Base-by-base conservation (phyloP, 2,113 vertebrate genomes). In the Dendrocopos noguchii region DNA sequence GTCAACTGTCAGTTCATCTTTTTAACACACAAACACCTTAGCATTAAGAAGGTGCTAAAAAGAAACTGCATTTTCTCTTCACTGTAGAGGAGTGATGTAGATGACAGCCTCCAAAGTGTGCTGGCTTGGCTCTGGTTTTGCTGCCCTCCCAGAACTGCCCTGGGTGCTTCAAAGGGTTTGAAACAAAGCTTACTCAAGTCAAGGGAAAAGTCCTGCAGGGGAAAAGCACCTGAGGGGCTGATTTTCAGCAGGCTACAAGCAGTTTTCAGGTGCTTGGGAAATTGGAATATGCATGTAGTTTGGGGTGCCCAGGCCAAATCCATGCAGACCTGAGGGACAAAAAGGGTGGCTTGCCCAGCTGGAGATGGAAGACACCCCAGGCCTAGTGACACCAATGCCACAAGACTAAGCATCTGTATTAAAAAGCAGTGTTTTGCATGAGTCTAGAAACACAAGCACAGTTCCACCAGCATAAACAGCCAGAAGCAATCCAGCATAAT, bases 31-130 rank as follows among this genome's bases (percentile, higher is more conserved):
- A 73, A 90, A 47, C 63, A 55, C n/a, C 82, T 55, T 8, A 22
- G 84, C 81, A 92, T 92, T 79, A 82, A 87, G 76, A 71, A 68
- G 70, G 88, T 68, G 84, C 87, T 86, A 79, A 72, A 90, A 90
- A 79, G 61, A 89, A 94, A 92, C 70, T 59, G 36, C 42, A n/a
- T 87, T 77, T 76, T 90, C 73, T 91, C 70, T 71, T 79, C 64
- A 2, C 28, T 22, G 24, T 19, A 28, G n/a, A 50, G 13, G 27
- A 90, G 22, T 21, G 59, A 75, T 78, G 91, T 3, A 64, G 55
- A 60, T 8, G n/a, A 27, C 34, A 33, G 66, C 84, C 66, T 67
- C 83, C 71, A 63, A 86, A 83, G 66, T 1, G 1, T 0, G 2
- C 61, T 39, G 64, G 27, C 25, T 70, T 29, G 24, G 11, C 64